Evolutionary conservation across 2,888 invertebrate species (phyloP), one percentile per base, ranked within the genome.

Genomic region (Euzetes globulus): DNA sequence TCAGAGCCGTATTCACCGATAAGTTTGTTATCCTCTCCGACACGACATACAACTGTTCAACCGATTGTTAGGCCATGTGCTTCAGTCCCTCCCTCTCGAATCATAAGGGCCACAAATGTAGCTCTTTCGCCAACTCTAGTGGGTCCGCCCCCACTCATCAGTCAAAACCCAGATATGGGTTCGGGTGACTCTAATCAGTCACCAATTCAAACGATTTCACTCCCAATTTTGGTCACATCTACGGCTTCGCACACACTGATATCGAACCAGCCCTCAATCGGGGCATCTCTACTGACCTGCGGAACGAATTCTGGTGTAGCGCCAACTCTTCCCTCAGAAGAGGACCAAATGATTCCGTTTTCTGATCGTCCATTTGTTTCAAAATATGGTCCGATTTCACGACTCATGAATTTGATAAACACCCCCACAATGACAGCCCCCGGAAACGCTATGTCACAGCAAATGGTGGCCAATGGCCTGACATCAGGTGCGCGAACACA

Each of bases 311-410:
- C 45, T 68, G 22, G 19, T 6, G 27, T 1, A 71, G 73, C 70
- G 6, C 47, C 60, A 22, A 17, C 47, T 71, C 75, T 74, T 29
- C 76, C 87, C 77, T 80, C 87, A 70, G 85, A 86, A 50, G 87
- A 88, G 77, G 88, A 88, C 79, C 87, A 88, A 79, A 87, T 88
- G 80, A 87, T 88, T 73, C 88, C 88, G 9, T 88, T 88, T 81
- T 68, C 65, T 75, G 88, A 88, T 80, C 84, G 87, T 45, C 87
- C 88, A 1, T 84, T 87, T 29, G 87, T 87, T 22, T 88, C 87
- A 78, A 88, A 88, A 82, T 89, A 87, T 80, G 89, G 89, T 3
- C 89, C 89, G 0, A 89, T 89, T 78, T 88, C 88, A 1, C 83
- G 87, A 15, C 72, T 71, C 11, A 13, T 74, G 52, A 74, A 55